Base-by-base conservation (phyloP, 1,140 invertebrate genomes). In the Euglossa dilemma region DNA sequence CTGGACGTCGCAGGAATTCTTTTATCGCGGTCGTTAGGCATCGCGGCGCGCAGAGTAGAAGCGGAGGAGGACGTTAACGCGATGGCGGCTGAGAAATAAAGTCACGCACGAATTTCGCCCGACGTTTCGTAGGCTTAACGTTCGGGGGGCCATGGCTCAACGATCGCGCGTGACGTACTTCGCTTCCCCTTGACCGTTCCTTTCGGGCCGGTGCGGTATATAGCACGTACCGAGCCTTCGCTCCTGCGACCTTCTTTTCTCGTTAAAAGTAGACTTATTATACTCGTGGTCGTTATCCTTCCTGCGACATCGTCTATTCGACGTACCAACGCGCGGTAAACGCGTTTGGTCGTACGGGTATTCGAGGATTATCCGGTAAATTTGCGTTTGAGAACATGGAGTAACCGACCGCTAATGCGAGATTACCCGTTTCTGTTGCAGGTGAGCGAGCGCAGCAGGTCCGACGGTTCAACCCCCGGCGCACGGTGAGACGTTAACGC, bases 201-300 rank as follows among this genome's bases (percentile, higher is more conserved):
- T 79, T 76, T 77, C 56, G 72, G 83, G 79, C 52, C 76, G 83
- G 78, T 23, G n/a, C n/a, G n/a, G n/a, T n/a, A n/a, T n/a, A n/a
- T n/a, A 36, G 52, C 57, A 57, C 59, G 56, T 88, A 87, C 85
- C 61, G 87, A 87, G 79, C 80, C 75, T 74, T 67, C 36, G 72
- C 52, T n/a, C 56, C 71, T 59, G 61, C 75, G 61, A 64, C 54
- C 47, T 83, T 45, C 59, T 81, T 79, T 67, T 83, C 86, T 88
- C 86, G 85, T 87, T 88, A 88, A 85, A 88, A 85, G 57, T 73
- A 52, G 18, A 36, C 18, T 88, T 87, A 87, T 88, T 87, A 74
- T 87, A 63, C 56, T 81, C 79, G 85, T 85, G 63, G 73, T 77
- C 83, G 63, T 73, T 81, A 80, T 74, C 73, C 36, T 52, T 16